These are phyloP conservation scores for Cyrtorhinus lividipennis DNA, from an alignment of 1,140 invertebrate genomes.

Conservation along the genomic window DNA sequence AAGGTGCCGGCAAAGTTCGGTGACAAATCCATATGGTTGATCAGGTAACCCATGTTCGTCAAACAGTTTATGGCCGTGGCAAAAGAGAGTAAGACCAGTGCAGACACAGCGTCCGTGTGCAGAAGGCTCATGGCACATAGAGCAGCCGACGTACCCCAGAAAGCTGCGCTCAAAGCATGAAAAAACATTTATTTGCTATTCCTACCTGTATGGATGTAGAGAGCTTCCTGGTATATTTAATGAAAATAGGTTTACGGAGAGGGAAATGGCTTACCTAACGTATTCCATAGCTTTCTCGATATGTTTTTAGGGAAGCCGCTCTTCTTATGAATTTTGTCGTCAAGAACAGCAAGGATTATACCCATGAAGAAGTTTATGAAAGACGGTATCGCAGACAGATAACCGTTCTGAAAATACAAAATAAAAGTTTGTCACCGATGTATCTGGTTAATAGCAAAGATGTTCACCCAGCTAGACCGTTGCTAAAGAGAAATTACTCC, in stretches of 20 bases:
- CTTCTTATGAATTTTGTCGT: not conserved
- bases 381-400: constrained; percentile 6
- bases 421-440: too few relatives aligned
- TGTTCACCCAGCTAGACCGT: too few relatives aligned
- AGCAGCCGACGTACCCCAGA: not conserved
- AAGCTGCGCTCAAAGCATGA: not conserved
- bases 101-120: not conserved
- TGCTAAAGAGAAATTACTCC: too few relatives aligned
- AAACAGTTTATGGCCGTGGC: not conserved
- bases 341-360: constrained; percentile 6
- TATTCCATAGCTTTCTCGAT: not conserved
- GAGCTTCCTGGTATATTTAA: too few relatives aligned
- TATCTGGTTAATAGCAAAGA: too few relatives aligned
- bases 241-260: too few relatives aligned
- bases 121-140: not conserved
- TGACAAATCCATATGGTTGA: constrained; percentile 58
- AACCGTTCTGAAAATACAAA: constrained; percentile 6
- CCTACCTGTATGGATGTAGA: too few relatives aligned
- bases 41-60: constrained; percentile 28
- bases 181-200: too few relatives aligned
- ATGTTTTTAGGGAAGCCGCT: not conserved
- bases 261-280: not conserved
- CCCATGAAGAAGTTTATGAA: constrained; percentile 11
- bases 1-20: constrained; percentile 51
- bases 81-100: not conserved